Conservation (phyloP, 2,797 vertebrate genomes). For the Micropoecilia bifurca region DNA sequence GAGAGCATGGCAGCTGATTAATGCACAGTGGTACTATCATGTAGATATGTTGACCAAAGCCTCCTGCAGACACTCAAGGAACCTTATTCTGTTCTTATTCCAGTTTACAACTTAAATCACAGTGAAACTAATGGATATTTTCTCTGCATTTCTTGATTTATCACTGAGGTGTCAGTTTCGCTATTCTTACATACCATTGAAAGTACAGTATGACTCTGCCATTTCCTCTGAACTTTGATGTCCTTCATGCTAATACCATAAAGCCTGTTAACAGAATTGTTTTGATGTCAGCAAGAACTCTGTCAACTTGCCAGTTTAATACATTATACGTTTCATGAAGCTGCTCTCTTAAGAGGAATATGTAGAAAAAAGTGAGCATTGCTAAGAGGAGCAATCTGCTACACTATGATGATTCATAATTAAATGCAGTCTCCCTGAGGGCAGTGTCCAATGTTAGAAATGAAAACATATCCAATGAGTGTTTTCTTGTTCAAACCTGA, state of each 20-base stretch:
- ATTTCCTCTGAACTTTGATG: constrained; percentile 23
- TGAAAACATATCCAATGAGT: constrained; percentile 62
- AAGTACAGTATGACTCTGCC: not conserved
- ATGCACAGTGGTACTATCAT: not conserved
- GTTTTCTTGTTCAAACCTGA: constrained; percentile 66
- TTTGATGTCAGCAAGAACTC: constrained; percentile 45
- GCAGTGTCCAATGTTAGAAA: constrained; percentile 60
- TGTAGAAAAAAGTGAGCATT: constrained; percentile 39
- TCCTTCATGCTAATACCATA: not conserved
- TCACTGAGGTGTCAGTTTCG: constrained; percentile 1
- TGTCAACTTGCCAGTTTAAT: constrained; percentile 44
- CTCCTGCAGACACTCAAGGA: not conserved
- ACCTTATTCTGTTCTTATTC: not conserved
- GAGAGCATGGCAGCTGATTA: no score
- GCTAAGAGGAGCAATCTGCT: constrained; percentile 36
- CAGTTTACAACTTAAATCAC: not conserved
- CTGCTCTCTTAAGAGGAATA: constrained; percentile 47
- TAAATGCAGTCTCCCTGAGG: constrained; percentile 69
- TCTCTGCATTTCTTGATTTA: not conserved
- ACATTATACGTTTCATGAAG: constrained; percentile 24
- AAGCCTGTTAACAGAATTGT: constrained; percentile 31
- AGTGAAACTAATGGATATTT: not conserved
- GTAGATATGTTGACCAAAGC: not conserved
- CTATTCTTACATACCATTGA: not conserved
- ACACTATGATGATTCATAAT: constrained; percentile 72